phyloP scores from a whole-genome alignment of 2,888 invertebrate genomes.

The Drosophila incognita region DNA sequence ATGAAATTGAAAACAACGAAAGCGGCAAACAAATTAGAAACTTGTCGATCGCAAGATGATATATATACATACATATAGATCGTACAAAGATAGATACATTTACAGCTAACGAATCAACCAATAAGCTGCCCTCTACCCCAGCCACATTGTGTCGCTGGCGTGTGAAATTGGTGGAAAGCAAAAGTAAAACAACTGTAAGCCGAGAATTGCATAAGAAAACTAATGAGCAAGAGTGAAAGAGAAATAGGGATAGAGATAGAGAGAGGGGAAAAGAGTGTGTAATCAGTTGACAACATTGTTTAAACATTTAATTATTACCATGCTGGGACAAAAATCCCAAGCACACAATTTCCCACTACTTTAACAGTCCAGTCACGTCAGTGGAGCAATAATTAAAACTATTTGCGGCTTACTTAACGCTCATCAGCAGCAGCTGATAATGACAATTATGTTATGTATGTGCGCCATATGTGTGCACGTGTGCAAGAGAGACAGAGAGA shows the following conservation, averaged over 20 bases:
- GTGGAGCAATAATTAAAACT: conserved; percentile 70
- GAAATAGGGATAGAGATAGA: background rate
- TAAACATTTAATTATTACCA: conserved; percentile 58
- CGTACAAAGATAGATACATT: conserved; percentile 25
- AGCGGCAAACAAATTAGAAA: conserved; percentile 53
- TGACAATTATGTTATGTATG: conserved; percentile 68
- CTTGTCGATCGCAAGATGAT: conserved; percentile 50
- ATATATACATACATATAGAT: conserved; percentile 35
- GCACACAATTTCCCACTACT: conserved; percentile 1
- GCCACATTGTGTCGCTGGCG: conserved; percentile 27
- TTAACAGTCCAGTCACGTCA: conserved; percentile 65
- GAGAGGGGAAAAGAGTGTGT: background rate
- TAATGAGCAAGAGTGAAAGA: conserved; percentile 1
- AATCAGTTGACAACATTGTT: conserved; percentile 42
- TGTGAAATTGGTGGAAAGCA: conserved; percentile 52
- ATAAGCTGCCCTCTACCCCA: background rate
- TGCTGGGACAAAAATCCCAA: conserved; percentile 25
- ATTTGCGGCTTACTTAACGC: conserved; percentile 73
- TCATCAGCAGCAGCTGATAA: conserved; percentile 65
- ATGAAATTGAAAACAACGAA: conserved; percentile 51
- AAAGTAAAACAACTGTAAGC: conserved; percentile 29
- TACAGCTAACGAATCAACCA: conserved; percentile 8
- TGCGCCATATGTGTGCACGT: background rate
- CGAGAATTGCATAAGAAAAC: conserved; percentile 68
- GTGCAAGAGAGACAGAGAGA: background rate